Evolutionary conservation across 2,113 vertebrate genomes (phyloP).

Genomic region (Enhydra lutris): DNA sequence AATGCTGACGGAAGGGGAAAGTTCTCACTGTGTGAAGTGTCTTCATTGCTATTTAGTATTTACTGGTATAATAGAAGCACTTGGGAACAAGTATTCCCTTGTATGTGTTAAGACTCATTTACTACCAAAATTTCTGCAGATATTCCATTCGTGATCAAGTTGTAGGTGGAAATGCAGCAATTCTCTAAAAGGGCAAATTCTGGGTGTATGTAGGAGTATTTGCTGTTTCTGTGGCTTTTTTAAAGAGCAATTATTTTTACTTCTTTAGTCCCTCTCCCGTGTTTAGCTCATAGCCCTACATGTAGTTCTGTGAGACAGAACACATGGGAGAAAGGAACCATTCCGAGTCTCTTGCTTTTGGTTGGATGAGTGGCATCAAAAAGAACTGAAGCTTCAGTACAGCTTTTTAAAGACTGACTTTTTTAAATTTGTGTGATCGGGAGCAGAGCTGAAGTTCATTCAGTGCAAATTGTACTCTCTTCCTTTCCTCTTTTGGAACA

Average conservation of each 20-base stretch:
- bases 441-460: constrained; percentile 5
- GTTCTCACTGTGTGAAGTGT: not conserved
- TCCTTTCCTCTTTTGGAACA: not conserved
- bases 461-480: not conserved
- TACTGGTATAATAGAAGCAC: not conserved
- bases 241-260: not conserved
- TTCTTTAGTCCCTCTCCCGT: not conserved
- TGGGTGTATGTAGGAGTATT: not conserved
- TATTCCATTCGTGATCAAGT: not conserved
- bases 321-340: not conserved
- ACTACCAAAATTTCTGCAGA: not conserved
- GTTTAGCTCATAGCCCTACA: not conserved
- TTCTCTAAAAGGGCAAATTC: not conserved
- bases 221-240: not conserved
- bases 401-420: not conserved
- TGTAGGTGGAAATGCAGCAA: not conserved
- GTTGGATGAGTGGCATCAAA: not conserved
- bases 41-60: not conserved
- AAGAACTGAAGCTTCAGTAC: not conserved
- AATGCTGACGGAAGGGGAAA: not conserved
- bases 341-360: not conserved
- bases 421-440: not conserved
- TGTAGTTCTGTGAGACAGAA: not conserved
- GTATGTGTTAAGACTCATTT: not conserved
- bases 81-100: not conserved